Base-by-base conservation (phyloP, 2,888 invertebrate genomes). In the Belgica antarctica region DNA sequence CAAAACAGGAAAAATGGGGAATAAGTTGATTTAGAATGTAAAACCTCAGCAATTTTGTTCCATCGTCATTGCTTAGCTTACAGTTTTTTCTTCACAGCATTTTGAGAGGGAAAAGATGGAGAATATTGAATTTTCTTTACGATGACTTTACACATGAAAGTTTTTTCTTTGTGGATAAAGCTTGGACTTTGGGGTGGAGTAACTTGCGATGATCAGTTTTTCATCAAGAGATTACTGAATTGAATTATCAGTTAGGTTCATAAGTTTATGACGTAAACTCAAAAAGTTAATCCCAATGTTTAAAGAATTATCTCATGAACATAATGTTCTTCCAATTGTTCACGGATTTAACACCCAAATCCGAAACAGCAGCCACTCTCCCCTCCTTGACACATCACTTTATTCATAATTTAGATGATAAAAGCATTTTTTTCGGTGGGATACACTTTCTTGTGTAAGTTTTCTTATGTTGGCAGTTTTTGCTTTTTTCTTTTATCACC, bases 341-440 rank as follows among this genome's bases (percentile, higher is more conserved):
- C n/a, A n/a, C n/a, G n/a, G n/a, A n/a, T n/a, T n/a, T n/a, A n/a
- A n/a, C n/a, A n/a, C n/a, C n/a, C n/a, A n/a, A n/a, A n/a, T n/a
- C n/a, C n/a, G n/a, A n/a, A n/a, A n/a, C n/a, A n/a, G n/a, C n/a
- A n/a, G n/a, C n/a, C n/a, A n/a, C 41, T 41, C 41, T 41, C 41
- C 7, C 25, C 57, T 25, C 57, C 22, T 41, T 41, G n/a, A n/a
- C n/a, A 36, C 27, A 28, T 47, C 25, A 25, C 25, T 47, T 47
- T 66, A 28, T 66, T 66, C 65, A 66, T 66, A 41, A 66, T 47
- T 66, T 66, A 66, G 65, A 66, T 66, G 47, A 66, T 66, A 66
- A 66, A 66, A 47, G 63, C 27, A 47, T 19, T 63, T 63, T 63
- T 63, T 27, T 62, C 1, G 5, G 24, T n/a, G n/a, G n/a, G 15